phyloP scores from a whole-genome alignment of 2,797 vertebrate species.

The Onychomys arenicola region DNA sequence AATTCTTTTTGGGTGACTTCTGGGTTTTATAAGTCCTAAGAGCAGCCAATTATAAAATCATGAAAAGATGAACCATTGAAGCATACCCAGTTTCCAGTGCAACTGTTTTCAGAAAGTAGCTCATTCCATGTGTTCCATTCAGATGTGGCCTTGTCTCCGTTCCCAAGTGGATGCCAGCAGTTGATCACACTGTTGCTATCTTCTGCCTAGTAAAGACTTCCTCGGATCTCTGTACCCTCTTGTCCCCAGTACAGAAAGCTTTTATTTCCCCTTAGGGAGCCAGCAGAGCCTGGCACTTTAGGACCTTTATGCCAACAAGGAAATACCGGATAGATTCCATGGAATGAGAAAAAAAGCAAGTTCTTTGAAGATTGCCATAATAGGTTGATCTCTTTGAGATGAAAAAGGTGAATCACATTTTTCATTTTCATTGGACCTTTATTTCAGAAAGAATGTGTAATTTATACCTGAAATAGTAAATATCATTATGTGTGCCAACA shows the following conservation, averaged over 20 bases:
- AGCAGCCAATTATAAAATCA: not conserved
- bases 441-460: constrained; percentile 10
- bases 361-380: constrained; percentile 64
- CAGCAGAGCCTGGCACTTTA: constrained; percentile 84
- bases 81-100: not conserved
- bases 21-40: constrained; percentile 6
- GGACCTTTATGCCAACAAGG: constrained; percentile 85
- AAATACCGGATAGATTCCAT: constrained; percentile 80
- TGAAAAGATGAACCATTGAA: not conserved
- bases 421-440: constrained; percentile 88
- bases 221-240: constrained; percentile 89
- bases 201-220: constrained; percentile 86
- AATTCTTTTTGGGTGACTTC: not conserved
- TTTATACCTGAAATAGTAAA: constrained; percentile 50
- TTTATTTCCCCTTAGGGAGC: constrained; percentile 76
- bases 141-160: not conserved
- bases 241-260: constrained; percentile 80
- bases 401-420: constrained; percentile 90
- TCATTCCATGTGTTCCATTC: constrained; percentile 56
- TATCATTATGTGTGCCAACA: constrained; percentile 8
- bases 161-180: constrained; percentile 5
- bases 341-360: constrained; percentile 75
- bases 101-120: constrained; percentile 60
- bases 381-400: constrained; percentile 85
- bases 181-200: constrained; percentile 85